Evolutionary conservation across 2,797 vertebrate genomes (phyloP), one percentile per base, ranked within the genome.

Genomic region (Cyclura pinguis): DNA sequence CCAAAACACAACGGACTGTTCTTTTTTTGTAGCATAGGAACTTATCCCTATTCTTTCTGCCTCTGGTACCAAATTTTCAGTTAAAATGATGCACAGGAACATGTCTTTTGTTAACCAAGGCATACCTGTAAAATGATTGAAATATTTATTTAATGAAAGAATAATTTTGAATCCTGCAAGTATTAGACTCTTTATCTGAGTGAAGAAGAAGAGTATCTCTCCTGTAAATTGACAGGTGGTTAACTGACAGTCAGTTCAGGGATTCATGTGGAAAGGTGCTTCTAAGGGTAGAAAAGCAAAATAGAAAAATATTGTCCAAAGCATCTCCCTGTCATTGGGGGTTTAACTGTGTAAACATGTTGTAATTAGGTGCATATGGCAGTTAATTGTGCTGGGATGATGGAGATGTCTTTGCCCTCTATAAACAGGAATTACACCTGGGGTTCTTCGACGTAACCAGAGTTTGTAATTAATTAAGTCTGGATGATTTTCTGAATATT

Each of bases 381-480:
- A 87, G n/a, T 77, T 67, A 89, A 85, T 29, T 64, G 59, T 77
- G 29, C 32, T 85, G 84, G 73, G 14, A 20, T 89, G 10, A 6
- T 59, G 55, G 14, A 2, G 1, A 3, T 47, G 24, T 6, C 0
- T 22, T 35, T 91, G 35, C 20, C 35, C 69, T 59, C 87, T 22
- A 0, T 87, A 87, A 76, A 92, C 32, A 91, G 77, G n/a, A 91
- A 87, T 20, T 16, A 35, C 90, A 89, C 67, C 72, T 88, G 80
- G 38, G 20, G 72, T 84, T 87, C 85, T 87, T 90, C 91, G 87
- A 50, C 0, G 9, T 74, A 91, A 69, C 22, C 3, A 16, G 59
- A 6, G 57, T 22, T 59, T 90, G 74, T 74, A 80, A 59, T 87
- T 2, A 76, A 62, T 20, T 91, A 10, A n/a, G 92, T 88, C 85